These are phyloP conservation scores for Brachylomia viminalis DNA, from an alignment of 2,888 invertebrate species.

Conservation along the genomic window DNA sequence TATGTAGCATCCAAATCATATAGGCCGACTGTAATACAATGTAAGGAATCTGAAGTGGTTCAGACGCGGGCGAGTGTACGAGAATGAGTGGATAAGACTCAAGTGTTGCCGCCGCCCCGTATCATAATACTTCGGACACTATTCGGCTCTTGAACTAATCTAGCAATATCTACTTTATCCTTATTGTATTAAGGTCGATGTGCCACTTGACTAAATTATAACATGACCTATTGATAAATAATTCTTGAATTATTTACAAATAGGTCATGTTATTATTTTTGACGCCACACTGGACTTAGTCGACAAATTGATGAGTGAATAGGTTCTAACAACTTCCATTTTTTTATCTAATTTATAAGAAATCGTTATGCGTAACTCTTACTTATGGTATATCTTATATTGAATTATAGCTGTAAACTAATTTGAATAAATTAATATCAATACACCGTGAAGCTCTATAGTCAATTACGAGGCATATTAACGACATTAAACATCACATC, in stretches of 20 bases:
- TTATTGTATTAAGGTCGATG: neutral
- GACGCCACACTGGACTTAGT: neutral
- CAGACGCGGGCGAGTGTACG: conserved; percentile 3
- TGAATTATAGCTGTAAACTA: neutral
- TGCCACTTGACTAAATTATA: neutral
- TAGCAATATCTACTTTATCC: neutral
- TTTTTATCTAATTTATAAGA: neutral
- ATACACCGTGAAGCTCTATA: neutral
- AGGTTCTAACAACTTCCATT: neutral
- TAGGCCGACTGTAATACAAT: conserved; percentile 13
- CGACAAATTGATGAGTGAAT: neutral
- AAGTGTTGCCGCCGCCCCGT: conserved; percentile 23
- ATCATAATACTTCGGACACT: conserved; percentile 24
- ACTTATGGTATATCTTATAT: neutral
- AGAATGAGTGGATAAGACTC: conserved; percentile 20
- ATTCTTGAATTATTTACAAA: neutral
- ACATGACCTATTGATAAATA: too few relatives aligned
- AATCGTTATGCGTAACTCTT: neutral
- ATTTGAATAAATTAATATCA: conserved; percentile 26
- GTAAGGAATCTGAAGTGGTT: conserved; percentile 46
- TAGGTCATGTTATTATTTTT: neutral
- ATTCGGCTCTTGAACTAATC: conserved; percentile 20
- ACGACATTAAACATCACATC: conserved; percentile 21
- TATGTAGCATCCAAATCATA: conserved; percentile 7
- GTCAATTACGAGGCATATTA: conserved; percentile 38